Evolutionary conservation across 2,888 invertebrate species (phyloP), one percentile per base, ranked within the genome.

Genomic region (Drosophila siamana): DNA sequence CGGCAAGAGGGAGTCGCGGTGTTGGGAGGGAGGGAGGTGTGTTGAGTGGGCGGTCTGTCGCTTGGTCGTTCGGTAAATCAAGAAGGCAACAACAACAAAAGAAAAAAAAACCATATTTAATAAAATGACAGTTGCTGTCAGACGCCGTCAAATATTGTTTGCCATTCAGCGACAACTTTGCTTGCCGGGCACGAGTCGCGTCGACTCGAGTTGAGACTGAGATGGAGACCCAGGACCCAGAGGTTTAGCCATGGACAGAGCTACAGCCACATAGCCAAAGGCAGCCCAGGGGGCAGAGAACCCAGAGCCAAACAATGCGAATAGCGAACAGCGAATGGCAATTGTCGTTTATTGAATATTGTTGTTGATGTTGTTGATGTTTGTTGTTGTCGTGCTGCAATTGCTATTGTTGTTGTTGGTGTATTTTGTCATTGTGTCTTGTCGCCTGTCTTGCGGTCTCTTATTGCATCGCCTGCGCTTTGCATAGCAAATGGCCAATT

Each of bases 381-480:
- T 57, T 78, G 81, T 13, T 66, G 55, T n/a, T 51, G 16, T n/a
- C n/a, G n/a, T n/a, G n/a, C 44, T 57, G 63, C 38, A 60, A 51
- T 24, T 74, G 56, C n/a, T n/a, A n/a, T 11, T 57, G 52, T 50
- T 76, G 75, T 33, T 70, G 74, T 28, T 78, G 67, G 15, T 63
- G 73, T 64, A 89, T 89, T 84, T 89, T 84, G 83, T 84, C 88
- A 89, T 88, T 88, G 85, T 89, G 86, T 88, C 88, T 89, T 82
- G 89, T 82, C 70, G 65, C 63, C 66, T 86, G 86, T 87, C 79
- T 60, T 44, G 74, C 43, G 66, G 73, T 43, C 80, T 74, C 69
- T 78, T 66, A 69, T 82, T 70, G 83, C 83, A 69, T 67, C 61
- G 76, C 66, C 64, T 64, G 76, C 69, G 69, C 60, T 63, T 79